Evolutionary conservation across 2,797 vertebrate species (phyloP).

Genomic region (Danio jaintianensis): DNA sequence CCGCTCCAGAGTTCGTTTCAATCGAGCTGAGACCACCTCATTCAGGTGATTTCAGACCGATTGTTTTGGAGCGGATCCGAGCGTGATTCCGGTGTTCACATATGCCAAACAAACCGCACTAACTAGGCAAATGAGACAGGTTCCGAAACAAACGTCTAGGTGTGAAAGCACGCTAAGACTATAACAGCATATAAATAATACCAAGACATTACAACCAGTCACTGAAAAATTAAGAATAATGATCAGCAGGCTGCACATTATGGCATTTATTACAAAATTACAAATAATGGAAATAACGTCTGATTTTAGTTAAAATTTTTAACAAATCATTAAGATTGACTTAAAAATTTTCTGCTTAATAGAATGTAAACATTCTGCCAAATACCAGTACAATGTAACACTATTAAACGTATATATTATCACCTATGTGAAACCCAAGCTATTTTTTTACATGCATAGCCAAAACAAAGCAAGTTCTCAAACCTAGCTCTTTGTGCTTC

Average conservation of each 20-base stretch:
- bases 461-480: neutral
- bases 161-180: no score
- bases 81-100: no score
- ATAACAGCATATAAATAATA: neutral
- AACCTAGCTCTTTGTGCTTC: conserved; percentile 4
- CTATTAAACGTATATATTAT: neutral
- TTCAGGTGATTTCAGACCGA: no score
- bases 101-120: no score
- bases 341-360: neutral
- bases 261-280: neutral
- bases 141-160: no score
- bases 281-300: neutral
- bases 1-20: no score
- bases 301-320: neutral
- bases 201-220: neutral
- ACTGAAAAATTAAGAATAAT: neutral
- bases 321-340: neutral
- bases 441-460: neutral
- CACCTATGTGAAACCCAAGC: neutral
- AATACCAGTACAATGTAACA: neutral
- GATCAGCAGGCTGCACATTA: conserved; percentile 4
- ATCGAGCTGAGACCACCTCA: no score
- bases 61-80: no score
- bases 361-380: neutral
- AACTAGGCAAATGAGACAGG: no score